A percentile compares a stretch with the other conserved stretches of the same genome.
These are phyloP conservation scores for Himantopus leucocephalus DNA, from an alignment of 2,113 vertebrate species.

Conservation along the genomic window DNA sequence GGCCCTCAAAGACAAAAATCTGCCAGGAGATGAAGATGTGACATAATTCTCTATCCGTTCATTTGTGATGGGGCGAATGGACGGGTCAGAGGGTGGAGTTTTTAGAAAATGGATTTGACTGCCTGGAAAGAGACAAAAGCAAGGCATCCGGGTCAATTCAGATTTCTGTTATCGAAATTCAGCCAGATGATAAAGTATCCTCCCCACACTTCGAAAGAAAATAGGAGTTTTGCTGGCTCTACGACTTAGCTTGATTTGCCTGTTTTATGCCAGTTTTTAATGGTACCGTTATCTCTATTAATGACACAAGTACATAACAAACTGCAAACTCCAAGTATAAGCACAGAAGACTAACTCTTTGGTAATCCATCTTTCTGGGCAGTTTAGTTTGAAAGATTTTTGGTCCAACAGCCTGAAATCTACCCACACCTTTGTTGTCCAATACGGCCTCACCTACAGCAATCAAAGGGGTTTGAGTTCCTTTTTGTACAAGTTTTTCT, in stretches of 20 bases:
- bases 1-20: background rate
- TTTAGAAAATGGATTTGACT: background rate
- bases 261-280: background rate
- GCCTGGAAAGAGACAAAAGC: background rate
- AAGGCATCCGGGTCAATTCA: background rate
- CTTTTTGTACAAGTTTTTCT: background rate
- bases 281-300: background rate
- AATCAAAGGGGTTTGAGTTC: background rate
- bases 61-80: background rate
- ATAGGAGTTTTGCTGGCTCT: background rate
- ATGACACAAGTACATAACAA: background rate
- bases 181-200: background rate
- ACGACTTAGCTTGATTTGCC: background rate
- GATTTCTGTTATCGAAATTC: background rate
- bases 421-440: background rate
- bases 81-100: background rate
- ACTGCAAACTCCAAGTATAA: background rate
- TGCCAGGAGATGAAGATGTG: background rate
- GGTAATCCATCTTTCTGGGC: background rate
- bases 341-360: background rate
- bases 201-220: background rate
- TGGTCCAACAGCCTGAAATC: background rate
- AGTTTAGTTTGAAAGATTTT: background rate
- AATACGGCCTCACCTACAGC: background rate
- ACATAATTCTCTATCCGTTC: background rate